phyloP scores from a whole-genome alignment of 2,113 vertebrate species.

The Alethe castanea region DNA sequence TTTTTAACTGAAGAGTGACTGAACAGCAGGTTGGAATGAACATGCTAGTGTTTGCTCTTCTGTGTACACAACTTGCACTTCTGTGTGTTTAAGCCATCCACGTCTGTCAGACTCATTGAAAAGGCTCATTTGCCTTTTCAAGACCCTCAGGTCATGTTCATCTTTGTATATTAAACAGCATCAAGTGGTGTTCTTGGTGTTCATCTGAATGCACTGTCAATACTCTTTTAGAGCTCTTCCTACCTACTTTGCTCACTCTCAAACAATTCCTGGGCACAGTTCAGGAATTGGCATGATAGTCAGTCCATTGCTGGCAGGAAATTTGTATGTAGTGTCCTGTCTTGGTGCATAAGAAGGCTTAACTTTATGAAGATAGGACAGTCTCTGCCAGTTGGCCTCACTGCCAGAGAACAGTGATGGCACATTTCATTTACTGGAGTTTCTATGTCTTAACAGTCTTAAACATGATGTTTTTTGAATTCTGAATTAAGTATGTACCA shows the following conservation, averaged over 20 bases:
- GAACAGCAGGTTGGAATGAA: neutral
- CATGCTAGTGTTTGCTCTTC: neutral
- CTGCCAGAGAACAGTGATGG: neutral
- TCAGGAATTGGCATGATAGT: neutral
- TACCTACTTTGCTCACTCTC: neutral
- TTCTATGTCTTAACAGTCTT: neutral
- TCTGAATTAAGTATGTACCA: neutral
- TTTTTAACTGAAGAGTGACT: neutral
- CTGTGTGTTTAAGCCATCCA: neutral
- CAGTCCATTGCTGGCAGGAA: neutral
- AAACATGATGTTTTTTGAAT: neutral
- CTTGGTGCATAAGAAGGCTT: neutral
- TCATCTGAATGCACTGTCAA: neutral
- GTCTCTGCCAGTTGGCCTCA: neutral
- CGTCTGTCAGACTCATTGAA: neutral
- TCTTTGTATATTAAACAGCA: neutral
- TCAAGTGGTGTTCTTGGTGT: neutral
- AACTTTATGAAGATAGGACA: neutral
- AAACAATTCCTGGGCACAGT: neutral
- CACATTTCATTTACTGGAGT: neutral
- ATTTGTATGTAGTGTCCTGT: neutral
- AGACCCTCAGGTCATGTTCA: neutral
- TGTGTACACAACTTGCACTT: neutral
- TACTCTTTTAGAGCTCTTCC: neutral
- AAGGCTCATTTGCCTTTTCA: neutral